Evolutionary conservation across 2,113 vertebrate species (phyloP), one percentile per base, ranked within the genome.

Genomic region (Sitta europaea): DNA sequence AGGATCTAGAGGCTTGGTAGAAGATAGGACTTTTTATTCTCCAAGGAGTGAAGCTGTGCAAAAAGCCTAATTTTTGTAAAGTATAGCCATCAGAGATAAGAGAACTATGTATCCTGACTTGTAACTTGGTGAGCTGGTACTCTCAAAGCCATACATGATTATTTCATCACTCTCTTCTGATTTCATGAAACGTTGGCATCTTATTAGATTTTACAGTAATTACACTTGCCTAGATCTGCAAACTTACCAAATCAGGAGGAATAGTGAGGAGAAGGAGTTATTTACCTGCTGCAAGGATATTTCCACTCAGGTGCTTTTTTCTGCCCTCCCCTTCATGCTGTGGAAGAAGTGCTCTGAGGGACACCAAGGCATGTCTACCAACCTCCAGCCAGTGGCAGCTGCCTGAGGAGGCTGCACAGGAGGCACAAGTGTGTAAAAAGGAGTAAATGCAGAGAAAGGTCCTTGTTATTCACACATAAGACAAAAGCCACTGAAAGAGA

Each of bases 181-280:
- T 70, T 73, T 40, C 53, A 84, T 77, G n/a, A 76, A 66, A 55
- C 61, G 23, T 54, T 73, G 38, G 6, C 42, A 54, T 36, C 22
- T 70, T 40, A 29, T 29, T 65, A 68, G 19, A 9, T 79, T 81
- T 27, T 70, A 65, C 23, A 45, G 38, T 84, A 89, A 89, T 68
- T 24, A 42, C 9, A 35, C 7, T 55, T 70, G 28, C 24, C 43
- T 55, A 19, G 9, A 55, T 81, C 42, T 28, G 45, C 53, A 63
- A 72, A 62, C 11, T 75, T 53, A 61, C 12, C 18, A 81, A 66
- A 76, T 13, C 51, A 54, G 29, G 8, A 79, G 35, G 22, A 74
- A 43, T 0, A 55, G 9, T 2, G 3, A 10, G 18, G 27, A 72
- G 31, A 5, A 75, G 12, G 9, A 54, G 5, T 67, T 8, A 43